These are phyloP conservation scores for Pyralis farinalis DNA, from an alignment of 2,888 invertebrate species.

Conservation along the genomic window DNA sequence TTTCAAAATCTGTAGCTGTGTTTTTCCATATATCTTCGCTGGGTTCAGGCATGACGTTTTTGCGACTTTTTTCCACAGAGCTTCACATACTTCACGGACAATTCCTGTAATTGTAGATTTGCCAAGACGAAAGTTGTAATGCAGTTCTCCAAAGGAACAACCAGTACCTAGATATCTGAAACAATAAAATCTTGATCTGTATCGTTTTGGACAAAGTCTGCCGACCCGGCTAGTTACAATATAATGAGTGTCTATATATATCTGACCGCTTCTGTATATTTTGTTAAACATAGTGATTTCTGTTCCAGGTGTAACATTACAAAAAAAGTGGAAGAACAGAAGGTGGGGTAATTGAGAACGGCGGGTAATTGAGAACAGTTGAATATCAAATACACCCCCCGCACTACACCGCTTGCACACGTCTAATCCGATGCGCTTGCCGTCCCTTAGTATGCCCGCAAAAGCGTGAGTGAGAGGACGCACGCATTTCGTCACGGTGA, in stretches of 20 bases:
- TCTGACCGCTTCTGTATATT: no score
- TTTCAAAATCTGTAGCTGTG: constrained; percentile 25
- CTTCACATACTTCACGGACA: constrained; percentile 6
- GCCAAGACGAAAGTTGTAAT: constrained; percentile 24
- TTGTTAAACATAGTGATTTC: constrained; percentile 10
- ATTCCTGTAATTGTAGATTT: constrained; percentile 25
- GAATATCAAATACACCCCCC: no score
- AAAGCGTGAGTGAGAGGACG: no score
- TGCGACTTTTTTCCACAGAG: constrained; percentile 27
- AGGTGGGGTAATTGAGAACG: no score
- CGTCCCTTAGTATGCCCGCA: no score
- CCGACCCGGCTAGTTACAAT: no score
- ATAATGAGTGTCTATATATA: no score
- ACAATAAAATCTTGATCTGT: constrained; percentile 16
- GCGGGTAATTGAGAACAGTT: no score
- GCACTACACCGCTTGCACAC: no score
- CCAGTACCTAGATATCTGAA: constrained; percentile 29
- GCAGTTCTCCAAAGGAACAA: constrained; percentile 25
- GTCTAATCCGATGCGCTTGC: no score
- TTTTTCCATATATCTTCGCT: constrained; percentile 25
- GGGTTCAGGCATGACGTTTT: constrained; percentile 16
- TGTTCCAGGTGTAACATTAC: constrained; percentile 22
- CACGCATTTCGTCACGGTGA: no score
- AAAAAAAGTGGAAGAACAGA: constrained; percentile 31
- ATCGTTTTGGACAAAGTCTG: background rate